phyloP scores from a whole-genome alignment of 2,113 vertebrate genomes.

The Heliornis fulica region DNA sequence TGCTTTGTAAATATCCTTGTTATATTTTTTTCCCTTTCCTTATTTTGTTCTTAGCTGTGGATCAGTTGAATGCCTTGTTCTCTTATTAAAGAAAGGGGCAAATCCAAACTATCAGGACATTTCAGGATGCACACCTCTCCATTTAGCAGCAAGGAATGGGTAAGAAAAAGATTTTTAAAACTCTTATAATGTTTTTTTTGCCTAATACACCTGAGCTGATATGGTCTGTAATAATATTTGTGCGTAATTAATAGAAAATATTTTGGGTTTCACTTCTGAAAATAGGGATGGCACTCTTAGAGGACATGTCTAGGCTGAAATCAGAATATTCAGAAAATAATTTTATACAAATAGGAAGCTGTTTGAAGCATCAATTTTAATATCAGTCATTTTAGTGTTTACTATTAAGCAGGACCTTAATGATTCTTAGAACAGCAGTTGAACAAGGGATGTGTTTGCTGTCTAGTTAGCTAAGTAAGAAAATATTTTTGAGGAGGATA shows the following conservation, averaged over 20 bases:
- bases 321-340: background rate
- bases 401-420: background rate
- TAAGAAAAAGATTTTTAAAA: constrained; percentile 61
- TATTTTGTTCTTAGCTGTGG: constrained; percentile 84
- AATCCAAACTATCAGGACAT: constrained; percentile 99
- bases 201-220: background rate
- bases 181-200: background rate
- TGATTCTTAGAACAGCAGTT: background rate
- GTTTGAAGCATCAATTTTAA: background rate
- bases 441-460: background rate
- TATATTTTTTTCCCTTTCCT: background rate
- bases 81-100: constrained; percentile 93
- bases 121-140: constrained; percentile 96
- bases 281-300: background rate
- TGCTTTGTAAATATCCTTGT: background rate
- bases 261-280: background rate
- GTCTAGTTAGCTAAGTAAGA: background rate
- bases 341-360: background rate
- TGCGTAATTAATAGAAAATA: background rate
- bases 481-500: background rate
- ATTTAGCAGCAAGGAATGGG: constrained; percentile 97
- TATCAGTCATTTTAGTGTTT: background rate
- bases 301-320: background rate
- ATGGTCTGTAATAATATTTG: background rate
- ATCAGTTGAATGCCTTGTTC: constrained; percentile 94